Base-by-base conservation (phyloP, 2,888 invertebrate genomes). In the Lypha dubia region DNA sequence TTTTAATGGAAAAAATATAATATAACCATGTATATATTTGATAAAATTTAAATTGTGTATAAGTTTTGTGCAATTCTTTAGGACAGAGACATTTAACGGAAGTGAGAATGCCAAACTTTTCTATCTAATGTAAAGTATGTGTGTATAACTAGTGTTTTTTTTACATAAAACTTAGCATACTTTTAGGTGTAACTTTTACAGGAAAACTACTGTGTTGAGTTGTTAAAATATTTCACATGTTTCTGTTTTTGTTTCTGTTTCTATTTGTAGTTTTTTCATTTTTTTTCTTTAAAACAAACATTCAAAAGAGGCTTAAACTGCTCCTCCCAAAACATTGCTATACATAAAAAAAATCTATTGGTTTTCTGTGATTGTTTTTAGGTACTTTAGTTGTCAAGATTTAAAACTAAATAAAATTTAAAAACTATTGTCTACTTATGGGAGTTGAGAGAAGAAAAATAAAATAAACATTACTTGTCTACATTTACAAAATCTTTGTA, bases 361-460 rank as follows among this genome's bases (percentile, higher is more conserved):
- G 70, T 53, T 56, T 70, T 35, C 62, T 58, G 65, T 56, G 70
- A 71, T 79, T 79, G 53, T 77, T 63, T 56, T 44, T 22, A 53
- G 9, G 44, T 44, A 15, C 32, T 51, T 9, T 77, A 38, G 9
- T 77, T 38, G 1, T 56, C 13, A 44, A 53, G 3, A 32, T 32
- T 70, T 49, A 9, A 9, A 28, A 68, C 5, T 8, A 70, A 44
- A 56, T 17, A 28, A 58, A 44, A 53, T 35, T 56, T 32, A 32
- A 44, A 79, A 51, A 62, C 41, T 46, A 44, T 62, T 53, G 68
- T 62, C 67, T 81, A 75, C 67, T 74, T 74, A 74, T 22, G 22
- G 32, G 28, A 44, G 80, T 51, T 67, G 44, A 62, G 9, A 62
- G 11, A 65, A 35, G 15, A 67, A 35, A 60, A 60, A 49, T 24